Conservation (phyloP, 2,888 invertebrate genomes). For the Ethmia dodecea region DNA sequence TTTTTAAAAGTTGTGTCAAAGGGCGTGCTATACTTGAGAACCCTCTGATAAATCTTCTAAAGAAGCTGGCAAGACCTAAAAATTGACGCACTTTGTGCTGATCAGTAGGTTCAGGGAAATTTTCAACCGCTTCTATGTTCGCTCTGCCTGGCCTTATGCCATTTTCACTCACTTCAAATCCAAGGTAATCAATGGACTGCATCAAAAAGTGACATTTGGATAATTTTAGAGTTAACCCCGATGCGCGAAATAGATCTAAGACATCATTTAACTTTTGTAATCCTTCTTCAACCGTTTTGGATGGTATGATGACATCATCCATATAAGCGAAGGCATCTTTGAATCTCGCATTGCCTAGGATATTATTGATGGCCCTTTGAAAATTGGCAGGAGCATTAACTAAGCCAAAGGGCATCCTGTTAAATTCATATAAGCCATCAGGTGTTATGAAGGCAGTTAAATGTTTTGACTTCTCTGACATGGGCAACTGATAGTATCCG, state of each 20-base stretch:
- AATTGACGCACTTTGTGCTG: conserved; percentile 1
- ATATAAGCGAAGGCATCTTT: not conserved
- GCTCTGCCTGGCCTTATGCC: conserved; percentile 3
- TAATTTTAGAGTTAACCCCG: conserved; percentile 3
- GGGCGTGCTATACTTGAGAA: not conserved
- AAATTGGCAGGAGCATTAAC: conserved; percentile 28
- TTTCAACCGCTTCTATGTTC: not conserved
- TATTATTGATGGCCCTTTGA: conserved; percentile 21
- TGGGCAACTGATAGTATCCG: no score
- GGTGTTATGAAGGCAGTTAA: conserved; percentile 15
- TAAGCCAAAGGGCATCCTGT: conserved; percentile 19
- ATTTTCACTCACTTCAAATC: conserved; percentile 3
- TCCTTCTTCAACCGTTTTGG: not conserved
- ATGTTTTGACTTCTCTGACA: conserved; percentile 8
- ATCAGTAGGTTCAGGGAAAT: not conserved
- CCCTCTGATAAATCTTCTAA: not conserved
- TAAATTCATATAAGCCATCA: conserved; percentile 13
- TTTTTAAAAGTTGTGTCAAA: not conserved
- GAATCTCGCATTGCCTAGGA: not conserved
- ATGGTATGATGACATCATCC: not conserved
- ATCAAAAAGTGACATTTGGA: conserved; percentile 4
- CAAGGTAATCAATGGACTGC: conserved; percentile 1
- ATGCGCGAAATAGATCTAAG: not conserved
- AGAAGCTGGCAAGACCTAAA: not conserved
- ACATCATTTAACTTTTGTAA: not conserved